A percentile compares a stretch with the other conserved stretches of the same genome.
phyloP scores from a whole-genome alignment of 1,140 invertebrate genomes.

The Chionoecetes opilio region DNA sequence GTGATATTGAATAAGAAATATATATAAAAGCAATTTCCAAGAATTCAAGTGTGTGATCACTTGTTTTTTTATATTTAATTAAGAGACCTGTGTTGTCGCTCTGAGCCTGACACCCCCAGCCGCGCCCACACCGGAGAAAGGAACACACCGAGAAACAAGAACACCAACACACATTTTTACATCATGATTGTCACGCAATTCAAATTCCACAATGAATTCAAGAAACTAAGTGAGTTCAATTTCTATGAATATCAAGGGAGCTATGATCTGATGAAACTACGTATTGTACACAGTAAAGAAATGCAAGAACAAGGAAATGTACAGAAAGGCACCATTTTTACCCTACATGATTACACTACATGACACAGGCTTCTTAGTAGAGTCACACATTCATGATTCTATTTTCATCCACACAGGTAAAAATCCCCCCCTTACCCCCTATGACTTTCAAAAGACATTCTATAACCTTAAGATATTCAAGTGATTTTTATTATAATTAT shows the following conservation, averaged over 20 bases:
- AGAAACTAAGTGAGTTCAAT: constrained; percentile 58
- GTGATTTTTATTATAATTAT: too few species aligned
- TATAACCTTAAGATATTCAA: too few species aligned
- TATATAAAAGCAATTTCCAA: neutral
- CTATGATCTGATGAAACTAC: constrained; percentile 35
- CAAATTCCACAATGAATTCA: constrained; percentile 73
- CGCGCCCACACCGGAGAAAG: neutral
- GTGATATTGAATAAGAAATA: neutral
- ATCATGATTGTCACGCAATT: constrained; percentile 75
- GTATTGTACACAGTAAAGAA: constrained; percentile 34
- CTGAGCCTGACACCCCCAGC: neutral
- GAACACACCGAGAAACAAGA: constrained; percentile 50
- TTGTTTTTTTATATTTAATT: too few species aligned
- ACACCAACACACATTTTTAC: constrained; percentile 63
- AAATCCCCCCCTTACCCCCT: too few species aligned
- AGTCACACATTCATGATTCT: neutral
- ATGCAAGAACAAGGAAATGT: constrained; percentile 42
- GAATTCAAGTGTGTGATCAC: neutral
- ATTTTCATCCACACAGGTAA: too few species aligned
- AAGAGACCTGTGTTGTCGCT: neutral
- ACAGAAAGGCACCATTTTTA: constrained; percentile 29
- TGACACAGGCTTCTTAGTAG: too few species aligned
- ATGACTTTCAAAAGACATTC: too few species aligned
- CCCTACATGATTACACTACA: neutral
- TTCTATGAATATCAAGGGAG: constrained; percentile 58